Evolutionary conservation across 2,113 vertebrate genomes (phyloP), one percentile per base, ranked within the genome.

Genomic region (Thymallus thymallus): DNA sequence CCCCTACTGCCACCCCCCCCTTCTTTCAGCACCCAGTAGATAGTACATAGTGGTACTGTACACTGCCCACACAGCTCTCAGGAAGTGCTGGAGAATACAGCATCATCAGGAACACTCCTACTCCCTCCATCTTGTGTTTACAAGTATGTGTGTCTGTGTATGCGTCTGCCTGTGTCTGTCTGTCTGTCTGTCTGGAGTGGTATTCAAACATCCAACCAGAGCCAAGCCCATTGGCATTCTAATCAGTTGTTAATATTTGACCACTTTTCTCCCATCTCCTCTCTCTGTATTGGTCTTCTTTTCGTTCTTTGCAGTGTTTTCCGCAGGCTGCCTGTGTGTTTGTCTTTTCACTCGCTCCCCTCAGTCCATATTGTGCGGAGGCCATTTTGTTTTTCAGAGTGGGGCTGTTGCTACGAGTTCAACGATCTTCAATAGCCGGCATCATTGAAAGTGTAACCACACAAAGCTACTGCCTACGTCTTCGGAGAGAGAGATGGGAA

Each of bases 41-140:
- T n/a, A 14, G 45, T 6, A 48, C 5, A 22, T 7, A 80, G 75
- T 24, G 77, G 78, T 77, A 80, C 84, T 86, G 87, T 85, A 86
- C 83, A 85, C 1, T 69, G 35, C 62, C 80, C 26, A 61, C 65
- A 22, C 32, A 81, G 81, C 76, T 74, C 76, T 75, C 63, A 81
- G 71, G 72, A 79, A 73, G 13, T 18, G 14, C 48, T 51, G 16
- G 20, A 22, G 56, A 7, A 13, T 1, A 22, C 12, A 3, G 56
- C n/a, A 22, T 60, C 56, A 26, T 71, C 76, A 41, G 63, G 24
- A 41, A 7, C 69, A 73, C 79, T 73, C 16, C 45, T 58, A 55
- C 77, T 81, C 78, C 79, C 72, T 64, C 62, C 3, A 18, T 29
- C 60, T 62, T 62, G 60, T 13, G 26, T 64, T 20, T 64, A 16